phyloP scores from a whole-genome alignment of 2,113 vertebrate species.

The Cyprinodon variegatus region DNA sequence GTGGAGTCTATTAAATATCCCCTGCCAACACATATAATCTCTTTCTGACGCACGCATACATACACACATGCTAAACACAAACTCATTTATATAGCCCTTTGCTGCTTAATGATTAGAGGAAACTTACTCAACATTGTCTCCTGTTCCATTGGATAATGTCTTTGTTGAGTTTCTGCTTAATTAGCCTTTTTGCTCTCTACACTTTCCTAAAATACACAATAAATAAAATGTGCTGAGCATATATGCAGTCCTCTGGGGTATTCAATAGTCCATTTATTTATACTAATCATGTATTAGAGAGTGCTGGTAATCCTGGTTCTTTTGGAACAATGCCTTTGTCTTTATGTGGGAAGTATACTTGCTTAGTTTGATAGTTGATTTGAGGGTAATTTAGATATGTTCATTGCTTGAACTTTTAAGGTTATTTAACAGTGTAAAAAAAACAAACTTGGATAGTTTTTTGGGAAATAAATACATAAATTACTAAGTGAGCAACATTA shows the following conservation, averaged over 20 bases:
- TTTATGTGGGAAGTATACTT: slow-evolving; percentile 26
- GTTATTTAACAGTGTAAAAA: background rate
- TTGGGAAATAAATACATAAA: too few species aligned
- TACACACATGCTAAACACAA: background rate
- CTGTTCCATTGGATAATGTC: slow-evolving; percentile 51
- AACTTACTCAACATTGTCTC: slow-evolving; percentile 45
- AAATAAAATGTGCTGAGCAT: slow-evolving; percentile 37
- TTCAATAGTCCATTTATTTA: slow-evolving; percentile 62
- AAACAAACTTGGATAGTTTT: background rate
- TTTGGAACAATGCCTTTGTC: slow-evolving; percentile 22
- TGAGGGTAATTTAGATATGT: slow-evolving; percentile 7
- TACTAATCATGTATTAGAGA: slow-evolving; percentile 56
- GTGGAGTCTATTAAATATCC: slow-evolving; percentile 61
- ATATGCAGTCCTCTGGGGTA: slow-evolving; percentile 47
- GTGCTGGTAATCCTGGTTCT: slow-evolving; percentile 47
- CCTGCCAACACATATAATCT: slow-evolving; percentile 6
- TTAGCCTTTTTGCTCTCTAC: slow-evolving; percentile 58
- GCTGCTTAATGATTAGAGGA: slow-evolving; percentile 59
- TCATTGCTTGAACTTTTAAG: slow-evolving; percentile 3
- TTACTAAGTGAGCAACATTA: background rate
- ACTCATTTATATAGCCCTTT: slow-evolving; percentile 44
- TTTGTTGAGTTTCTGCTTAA: slow-evolving; percentile 61
- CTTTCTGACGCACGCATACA: slow-evolving; percentile 6
- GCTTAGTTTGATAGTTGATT: slow-evolving; percentile 32
- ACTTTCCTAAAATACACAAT: slow-evolving; percentile 43